Conservation (phyloP, 2,113 vertebrate species). For the Euleptes europaea region DNA sequence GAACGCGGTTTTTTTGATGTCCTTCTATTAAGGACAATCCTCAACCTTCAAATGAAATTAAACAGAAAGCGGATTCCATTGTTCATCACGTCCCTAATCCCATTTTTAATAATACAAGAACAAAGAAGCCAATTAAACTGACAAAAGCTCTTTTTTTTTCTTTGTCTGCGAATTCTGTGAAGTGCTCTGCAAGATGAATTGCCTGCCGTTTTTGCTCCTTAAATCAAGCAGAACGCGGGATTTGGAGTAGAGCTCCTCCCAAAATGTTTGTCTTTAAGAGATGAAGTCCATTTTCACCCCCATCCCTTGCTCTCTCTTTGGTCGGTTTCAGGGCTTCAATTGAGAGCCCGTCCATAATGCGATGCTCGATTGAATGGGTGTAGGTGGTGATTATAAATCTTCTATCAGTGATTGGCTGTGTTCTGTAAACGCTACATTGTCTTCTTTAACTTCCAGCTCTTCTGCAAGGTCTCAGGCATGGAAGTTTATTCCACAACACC, state of each 20-base stretch:
- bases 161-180: conserved; percentile 21
- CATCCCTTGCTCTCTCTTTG: neutral
- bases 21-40: conserved; percentile 3
- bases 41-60: conserved; percentile 15
- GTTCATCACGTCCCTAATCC: conserved; percentile 21
- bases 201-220: conserved; percentile 22
- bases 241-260: neutral
- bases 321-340: neutral
- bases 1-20: neutral
- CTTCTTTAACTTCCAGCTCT: neutral
- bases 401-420: neutral
- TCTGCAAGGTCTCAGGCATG: neutral
- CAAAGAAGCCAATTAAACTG: conserved; percentile 4
- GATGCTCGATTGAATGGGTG: no score
- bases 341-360: neutral
- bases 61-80: conserved; percentile 14
- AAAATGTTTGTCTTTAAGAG: neutral
- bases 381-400: neutral
- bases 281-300: neutral
- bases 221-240: conserved; percentile 22
- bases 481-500: no score
- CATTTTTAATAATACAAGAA: conserved; percentile 16
- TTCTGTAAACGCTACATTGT: neutral
- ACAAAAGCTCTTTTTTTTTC: neutral
- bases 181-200: conserved; percentile 17